These are phyloP conservation scores for Corapipo altera DNA, from an alignment of 2,113 vertebrate genomes.

Conservation along the genomic window DNA sequence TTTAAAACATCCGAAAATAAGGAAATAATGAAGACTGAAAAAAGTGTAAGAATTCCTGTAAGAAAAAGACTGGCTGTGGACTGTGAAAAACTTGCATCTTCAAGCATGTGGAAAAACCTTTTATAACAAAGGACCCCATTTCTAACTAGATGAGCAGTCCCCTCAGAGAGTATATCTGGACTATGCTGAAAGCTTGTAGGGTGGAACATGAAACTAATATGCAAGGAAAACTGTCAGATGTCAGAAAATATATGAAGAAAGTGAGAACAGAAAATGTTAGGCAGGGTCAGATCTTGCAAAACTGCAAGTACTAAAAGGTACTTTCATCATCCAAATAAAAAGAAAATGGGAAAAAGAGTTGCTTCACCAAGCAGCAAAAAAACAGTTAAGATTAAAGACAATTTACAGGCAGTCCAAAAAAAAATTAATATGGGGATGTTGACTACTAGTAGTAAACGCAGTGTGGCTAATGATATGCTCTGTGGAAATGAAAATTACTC, in stretches of 20 bases:
- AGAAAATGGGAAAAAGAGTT: background rate
- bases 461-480: background rate
- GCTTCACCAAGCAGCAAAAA: background rate
- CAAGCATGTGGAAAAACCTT: background rate
- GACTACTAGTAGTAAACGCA: constrained; percentile 11
- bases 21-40: background rate
- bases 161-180: background rate
- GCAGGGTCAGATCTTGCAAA: constrained; percentile 12
- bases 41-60: background rate
- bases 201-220: constrained; percentile 12
- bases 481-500: constrained; percentile 30
- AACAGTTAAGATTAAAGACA: background rate
- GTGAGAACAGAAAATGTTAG: constrained; percentile 2
- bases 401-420: constrained; percentile 1
- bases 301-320: background rate
- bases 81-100: background rate
- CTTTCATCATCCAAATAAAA: constrained; percentile 38
- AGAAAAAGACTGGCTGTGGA: background rate
- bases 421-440: constrained; percentile 27
- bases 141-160: constrained; percentile 29
- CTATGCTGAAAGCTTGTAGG: background rate
- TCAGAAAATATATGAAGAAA: constrained; percentile 21
- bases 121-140: background rate
- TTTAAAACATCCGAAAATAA: background rate
- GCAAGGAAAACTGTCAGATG: constrained; percentile 21